Percentiles rank a stretch among this genome's conserved stretches.
phyloP scores from a whole-genome alignment of 2,797 vertebrate species.

The Pristis pectinata region DNA sequence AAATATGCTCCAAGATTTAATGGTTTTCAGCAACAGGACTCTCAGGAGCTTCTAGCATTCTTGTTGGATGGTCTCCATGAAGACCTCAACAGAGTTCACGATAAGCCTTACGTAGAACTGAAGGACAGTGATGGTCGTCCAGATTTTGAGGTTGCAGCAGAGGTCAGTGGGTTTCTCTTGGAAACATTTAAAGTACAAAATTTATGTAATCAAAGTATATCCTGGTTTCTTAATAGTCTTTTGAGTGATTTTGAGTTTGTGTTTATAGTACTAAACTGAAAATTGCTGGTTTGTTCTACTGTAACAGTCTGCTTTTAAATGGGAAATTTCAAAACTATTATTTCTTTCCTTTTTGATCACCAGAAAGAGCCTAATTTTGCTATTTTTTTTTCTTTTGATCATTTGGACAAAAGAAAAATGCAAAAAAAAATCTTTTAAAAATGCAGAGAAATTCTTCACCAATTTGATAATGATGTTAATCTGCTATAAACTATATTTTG shows the following conservation, averaged over 20 bases:
- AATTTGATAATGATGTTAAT: neutral
- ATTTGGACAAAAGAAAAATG: neutral
- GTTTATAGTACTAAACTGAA: neutral
- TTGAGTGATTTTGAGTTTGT: neutral
- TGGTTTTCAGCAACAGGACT: conserved; percentile 97
- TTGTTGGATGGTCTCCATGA: conserved; percentile 94
- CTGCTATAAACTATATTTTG: neutral
- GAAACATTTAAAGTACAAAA: neutral
- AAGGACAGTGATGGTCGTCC: conserved; percentile 93
- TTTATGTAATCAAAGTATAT: neutral
- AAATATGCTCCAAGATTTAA: conserved; percentile 97
- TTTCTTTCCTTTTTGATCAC: neutral
- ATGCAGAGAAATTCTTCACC: neutral
- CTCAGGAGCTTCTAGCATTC: conserved; percentile 93
- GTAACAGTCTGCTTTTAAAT: neutral
- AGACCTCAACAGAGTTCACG: conserved; percentile 92
- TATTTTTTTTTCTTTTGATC: neutral
- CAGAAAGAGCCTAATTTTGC: neutral
- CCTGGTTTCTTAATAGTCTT: neutral
- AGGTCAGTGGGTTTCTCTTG: conserved; percentile 62
- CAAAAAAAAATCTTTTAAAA: neutral
- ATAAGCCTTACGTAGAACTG: conserved; percentile 94
- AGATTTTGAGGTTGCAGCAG: conserved; percentile 93
- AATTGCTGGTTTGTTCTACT: neutral
- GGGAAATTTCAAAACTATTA: neutral